Base-by-base conservation (phyloP, 2,797 vertebrate genomes). In the Cynopterus sphinx region DNA sequence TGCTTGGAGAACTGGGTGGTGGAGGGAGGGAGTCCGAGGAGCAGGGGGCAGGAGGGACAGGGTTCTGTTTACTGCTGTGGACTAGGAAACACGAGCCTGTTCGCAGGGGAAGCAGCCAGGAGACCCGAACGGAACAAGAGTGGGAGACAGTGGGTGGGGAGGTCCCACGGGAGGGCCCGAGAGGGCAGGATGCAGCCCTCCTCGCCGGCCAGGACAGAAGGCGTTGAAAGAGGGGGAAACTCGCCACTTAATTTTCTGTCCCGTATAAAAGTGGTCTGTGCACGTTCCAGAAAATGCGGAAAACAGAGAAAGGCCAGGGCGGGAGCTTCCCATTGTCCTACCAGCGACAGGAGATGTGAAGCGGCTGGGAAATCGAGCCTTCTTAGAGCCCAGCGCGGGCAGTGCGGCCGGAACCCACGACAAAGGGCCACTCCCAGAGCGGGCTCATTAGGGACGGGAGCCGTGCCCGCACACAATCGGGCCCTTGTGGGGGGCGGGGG, bases 351-450 rank as follows among this genome's bases (percentile, higher is more conserved):
- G 94, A 51, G 94, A 28, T 0, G 31, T 10, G 36, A 24, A 36
- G 77, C 75, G 6, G 55, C 83, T 4, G 41, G 94, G 90, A 95
- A 94, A 73, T 3, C 9, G 83, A 94, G 90, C 68, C 94, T 46
- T 36, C 71, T 0, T 51, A 53, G 87, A 28, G 77, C 70, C 91
- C 8, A 57, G 93, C 68, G 1, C 21, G 0, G 89, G 90, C 92
- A 39, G 85, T 1, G 4, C 3, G 93, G 97, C 97, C 96, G 94
- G 97, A 97, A 97, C 93, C 95, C 43, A 4, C 71, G 78, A 97
- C 97, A 97, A 97, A 97, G 96, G 95, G 96, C 97, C 95, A 87
- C 97, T 97, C 98, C 95, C 96, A 83, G 96, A 97, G 95, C 97
- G 87, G 97, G 95, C 90, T 98, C 95, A 96, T 97, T 94, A 96